Base-by-base conservation (phyloP, 1,140 invertebrate genomes). In the Drosophila burlai region DNA sequence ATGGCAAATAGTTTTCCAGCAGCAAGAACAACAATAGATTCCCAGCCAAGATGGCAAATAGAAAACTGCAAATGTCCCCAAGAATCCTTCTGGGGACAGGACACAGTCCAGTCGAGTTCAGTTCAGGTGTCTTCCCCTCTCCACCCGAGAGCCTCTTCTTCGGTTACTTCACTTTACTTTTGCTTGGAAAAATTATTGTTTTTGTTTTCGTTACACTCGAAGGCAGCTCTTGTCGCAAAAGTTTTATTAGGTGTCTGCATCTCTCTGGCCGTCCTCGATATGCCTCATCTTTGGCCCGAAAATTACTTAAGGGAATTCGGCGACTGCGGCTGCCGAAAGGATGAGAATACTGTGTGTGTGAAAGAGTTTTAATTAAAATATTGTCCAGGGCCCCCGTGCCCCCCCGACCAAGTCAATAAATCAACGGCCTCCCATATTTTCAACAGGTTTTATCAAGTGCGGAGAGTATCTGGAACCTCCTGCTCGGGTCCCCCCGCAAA, bases 171-270 rank as follows among this genome's bases (percentile, higher is more conserved):
- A 40, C 54, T 57, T 26, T 57, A 90, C 79, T 52, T 31, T 52
- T 52, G n/a, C 50, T 3, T 85, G 65, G 52, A 82, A 90, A 57
- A 90, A 91, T 85, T 87, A 90, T 90, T 89, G 81, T 90, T 89
- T 89, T 91, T 90, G 81, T 90, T 90, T 90, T 90, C 78, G 85
- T 91, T 82, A 82, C 86, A 89, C 84, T 89, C 67, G 69, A 90
- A 80, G 65, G 65, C 74, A 47, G 76, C 82, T 54, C 81, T 90
- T 90, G 79, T 85, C 81, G 85, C 66, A 90, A 89, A 89, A 90
- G 82, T 90, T 90, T 90, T 91, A 90, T 90, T 90, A 90, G 85
- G 86, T 90, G 85, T 90, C 86, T 90, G 85, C 85, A 90, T 80
- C 76, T 78, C 80, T 66, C 64, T 49, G 24, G 74, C 85, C 81